These are phyloP conservation scores for Heliconius charithonia DNA, from an alignment of 2,888 invertebrate species.

Conservation along the genomic window DNA sequence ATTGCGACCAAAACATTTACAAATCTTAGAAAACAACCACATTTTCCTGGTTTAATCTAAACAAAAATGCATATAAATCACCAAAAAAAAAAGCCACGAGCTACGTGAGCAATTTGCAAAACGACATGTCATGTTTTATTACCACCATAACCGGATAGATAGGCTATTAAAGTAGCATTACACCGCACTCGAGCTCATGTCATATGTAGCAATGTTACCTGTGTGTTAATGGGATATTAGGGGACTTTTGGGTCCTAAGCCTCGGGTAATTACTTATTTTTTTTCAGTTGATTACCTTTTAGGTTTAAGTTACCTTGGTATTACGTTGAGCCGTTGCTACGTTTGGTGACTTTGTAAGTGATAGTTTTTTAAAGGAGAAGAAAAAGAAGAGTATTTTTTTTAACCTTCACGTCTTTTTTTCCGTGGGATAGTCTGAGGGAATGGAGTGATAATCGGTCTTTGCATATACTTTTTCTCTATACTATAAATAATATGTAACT, in stretches of 20 bases:
- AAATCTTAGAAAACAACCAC: not conserved
- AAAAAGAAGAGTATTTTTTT: no score
- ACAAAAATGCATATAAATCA: slow-evolving; percentile 6
- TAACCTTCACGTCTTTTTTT: no score
- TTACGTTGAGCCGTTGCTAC: not conserved
- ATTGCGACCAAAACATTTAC: no score
- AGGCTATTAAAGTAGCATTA: slow-evolving; percentile 23
- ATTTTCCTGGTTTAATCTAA: not conserved
- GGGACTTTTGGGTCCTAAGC: not conserved
- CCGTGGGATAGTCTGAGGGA: no score
- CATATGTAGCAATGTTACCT: not conserved
- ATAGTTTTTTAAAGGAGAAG: no score
- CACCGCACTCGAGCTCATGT: not conserved
- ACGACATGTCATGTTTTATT: slow-evolving; percentile 22
- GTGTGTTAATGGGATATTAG: slow-evolving; percentile 21
- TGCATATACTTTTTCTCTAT: no score
- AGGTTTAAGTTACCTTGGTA: not conserved
- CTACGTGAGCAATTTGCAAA: slow-evolving; percentile 27
- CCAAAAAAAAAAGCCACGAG: slow-evolving; percentile 14
- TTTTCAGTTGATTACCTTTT: not conserved
- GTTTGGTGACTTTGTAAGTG: no score
- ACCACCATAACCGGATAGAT: slow-evolving; percentile 19
- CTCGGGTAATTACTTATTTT: not conserved
- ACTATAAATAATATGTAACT: no score
- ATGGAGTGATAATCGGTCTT: no score